Conservation (phyloP, 2,888 invertebrate genomes). For the Lepidocyrtoides sp. region DNA sequence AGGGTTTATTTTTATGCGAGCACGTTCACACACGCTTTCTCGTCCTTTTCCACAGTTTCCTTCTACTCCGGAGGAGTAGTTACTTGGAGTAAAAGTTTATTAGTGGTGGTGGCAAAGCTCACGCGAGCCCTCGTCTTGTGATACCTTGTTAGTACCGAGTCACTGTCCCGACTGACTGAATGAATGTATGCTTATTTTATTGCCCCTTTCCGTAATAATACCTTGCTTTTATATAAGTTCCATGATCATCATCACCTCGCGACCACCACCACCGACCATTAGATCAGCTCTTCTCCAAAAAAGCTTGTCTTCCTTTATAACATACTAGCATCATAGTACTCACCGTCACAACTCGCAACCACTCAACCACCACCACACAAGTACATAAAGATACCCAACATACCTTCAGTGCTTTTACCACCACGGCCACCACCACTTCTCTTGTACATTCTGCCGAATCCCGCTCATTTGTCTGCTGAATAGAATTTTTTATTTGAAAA, state of each 20-base stretch:
- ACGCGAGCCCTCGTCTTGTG: conserved; percentile 74
- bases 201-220: conserved; percentile 66
- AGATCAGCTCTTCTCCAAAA: neutral
- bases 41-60: conserved; percentile 51
- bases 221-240: conserved; percentile 54
- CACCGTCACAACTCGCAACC: neutral
- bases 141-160: conserved; percentile 77
- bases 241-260: conserved; percentile 43
- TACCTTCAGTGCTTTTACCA: conserved; percentile 59
- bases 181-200: conserved; percentile 69
- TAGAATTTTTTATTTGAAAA: neutral
- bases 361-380: neutral
- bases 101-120: conserved; percentile 4
- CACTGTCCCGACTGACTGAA: conserved; percentile 76
- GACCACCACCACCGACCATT: neutral
- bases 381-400: conserved; percentile 22
- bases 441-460: conserved; percentile 54
- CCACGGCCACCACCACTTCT: conserved; percentile 2
- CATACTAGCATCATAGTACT: neutral
- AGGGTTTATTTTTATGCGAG: conserved; percentile 16
- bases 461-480: conserved; percentile 62
- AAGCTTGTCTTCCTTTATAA: conserved; percentile 38
- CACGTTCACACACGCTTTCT: conserved; percentile 75
- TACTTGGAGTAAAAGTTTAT: neutral
- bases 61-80: conserved; percentile 1